Evolutionary conservation across 1,140 invertebrate genomes (phyloP).

Genomic region (Triops longicaudatus): DNA sequence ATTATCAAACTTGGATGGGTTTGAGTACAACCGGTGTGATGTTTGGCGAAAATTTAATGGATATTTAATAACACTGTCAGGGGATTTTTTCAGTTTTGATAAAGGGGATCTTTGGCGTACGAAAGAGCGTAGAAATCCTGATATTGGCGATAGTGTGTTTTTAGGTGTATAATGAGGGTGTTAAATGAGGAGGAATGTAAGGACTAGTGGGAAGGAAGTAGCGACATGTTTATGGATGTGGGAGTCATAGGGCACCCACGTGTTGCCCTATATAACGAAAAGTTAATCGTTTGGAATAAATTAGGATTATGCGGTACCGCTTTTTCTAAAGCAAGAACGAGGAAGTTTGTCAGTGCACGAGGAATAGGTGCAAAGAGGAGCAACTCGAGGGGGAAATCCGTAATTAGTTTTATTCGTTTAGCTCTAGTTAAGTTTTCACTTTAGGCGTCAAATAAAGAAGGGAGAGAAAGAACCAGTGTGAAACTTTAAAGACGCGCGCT

Average conservation of each 20-base stretch:
- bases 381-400: constrained; percentile 9
- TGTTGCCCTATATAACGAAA: constrained; percentile 12
- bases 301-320: background rate
- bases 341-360: background rate
- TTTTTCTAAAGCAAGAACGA: background rate
- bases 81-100: no score
- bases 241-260: background rate
- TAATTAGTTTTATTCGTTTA: background rate
- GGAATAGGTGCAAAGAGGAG: background rate
- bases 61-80: no score
- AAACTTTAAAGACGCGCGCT: background rate
- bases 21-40: no score
- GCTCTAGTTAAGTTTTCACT: background rate
- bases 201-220: background rate
- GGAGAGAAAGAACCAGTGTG: background rate
- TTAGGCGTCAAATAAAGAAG: background rate
- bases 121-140: background rate
- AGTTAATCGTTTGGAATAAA: constrained; percentile 7
- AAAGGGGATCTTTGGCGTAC: no score
- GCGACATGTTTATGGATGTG: background rate
- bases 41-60: no score
- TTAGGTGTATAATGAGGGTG: background rate
- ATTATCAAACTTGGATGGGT: no score
- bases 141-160: background rate
- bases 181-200: background rate